phyloP scores from a whole-genome alignment of 2,888 invertebrate species.

The Drosophila lacicola region DNA sequence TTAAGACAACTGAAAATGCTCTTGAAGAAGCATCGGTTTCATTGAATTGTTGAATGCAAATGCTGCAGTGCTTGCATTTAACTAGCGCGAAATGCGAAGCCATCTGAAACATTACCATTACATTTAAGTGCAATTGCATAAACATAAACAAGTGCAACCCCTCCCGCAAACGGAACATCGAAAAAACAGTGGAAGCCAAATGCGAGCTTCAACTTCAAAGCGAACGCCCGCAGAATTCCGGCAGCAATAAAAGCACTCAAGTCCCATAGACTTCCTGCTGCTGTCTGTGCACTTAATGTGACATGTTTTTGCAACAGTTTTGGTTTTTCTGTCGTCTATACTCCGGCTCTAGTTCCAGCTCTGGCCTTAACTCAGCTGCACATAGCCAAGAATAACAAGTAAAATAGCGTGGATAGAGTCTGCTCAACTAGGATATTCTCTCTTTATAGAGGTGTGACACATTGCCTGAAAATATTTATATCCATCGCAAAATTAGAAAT shows the following conservation, averaged over 20 bases:
- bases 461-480: too few relatives aligned
- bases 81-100: constrained; percentile 39
- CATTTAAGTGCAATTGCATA: constrained; percentile 75
- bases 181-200: constrained; percentile 38
- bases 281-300: constrained; percentile 74
- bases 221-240: constrained; percentile 71
- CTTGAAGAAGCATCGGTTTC: not conserved
- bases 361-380: constrained; percentile 15
- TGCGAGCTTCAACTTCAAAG: constrained; percentile 65
- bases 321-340: constrained; percentile 42
- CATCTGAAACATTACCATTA: constrained; percentile 66
- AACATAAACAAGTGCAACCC: constrained; percentile 50
- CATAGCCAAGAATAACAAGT: constrained; percentile 26
- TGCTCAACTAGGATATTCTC: constrained; percentile 13
- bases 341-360: constrained; percentile 15
- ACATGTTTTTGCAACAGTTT: constrained; percentile 79
- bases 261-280: constrained; percentile 72
- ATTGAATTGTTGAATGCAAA: constrained; percentile 29
- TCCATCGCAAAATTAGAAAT: not conserved
- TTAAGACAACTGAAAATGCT: too few relatives aligned
- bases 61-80: constrained; percentile 42
- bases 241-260: constrained; percentile 77
- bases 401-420: not conserved
- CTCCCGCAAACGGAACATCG: constrained; percentile 15
- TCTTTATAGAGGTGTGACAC: not conserved